phyloP scores from a whole-genome alignment of 2,797 vertebrate genomes.

The Lepilemur septentrionalis region DNA sequence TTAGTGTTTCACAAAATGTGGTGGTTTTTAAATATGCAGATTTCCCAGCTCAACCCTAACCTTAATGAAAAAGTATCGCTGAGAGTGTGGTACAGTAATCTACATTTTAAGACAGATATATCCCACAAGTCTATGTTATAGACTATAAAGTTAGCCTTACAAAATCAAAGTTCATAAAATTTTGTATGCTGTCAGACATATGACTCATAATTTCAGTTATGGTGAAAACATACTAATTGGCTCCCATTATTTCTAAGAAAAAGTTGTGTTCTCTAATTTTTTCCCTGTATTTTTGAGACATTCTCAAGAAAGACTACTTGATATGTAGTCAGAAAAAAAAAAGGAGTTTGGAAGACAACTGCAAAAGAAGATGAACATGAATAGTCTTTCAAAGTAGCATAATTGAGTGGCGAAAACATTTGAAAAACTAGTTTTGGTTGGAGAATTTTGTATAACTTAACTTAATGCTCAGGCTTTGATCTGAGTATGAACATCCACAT shows the following conservation, averaged over 20 bases:
- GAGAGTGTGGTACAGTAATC: not conserved
- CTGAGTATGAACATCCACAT: not conserved
- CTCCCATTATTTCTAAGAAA: slow-evolving; percentile 16
- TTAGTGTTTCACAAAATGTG: not conserved
- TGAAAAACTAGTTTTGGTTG: slow-evolving; percentile 1
- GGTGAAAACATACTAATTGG: not conserved
- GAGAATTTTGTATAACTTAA: slow-evolving; percentile 31
- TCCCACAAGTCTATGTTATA: not conserved
- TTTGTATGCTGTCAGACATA: not conserved
- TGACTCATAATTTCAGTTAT: not conserved
- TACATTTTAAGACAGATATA: not conserved
- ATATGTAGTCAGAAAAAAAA: not conserved
- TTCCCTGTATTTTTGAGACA: not conserved
- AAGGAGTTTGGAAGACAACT: not conserved
- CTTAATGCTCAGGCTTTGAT: slow-evolving; percentile 25
- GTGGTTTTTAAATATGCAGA: not conserved
- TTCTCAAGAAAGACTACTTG: not conserved
- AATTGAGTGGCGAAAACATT: not conserved
- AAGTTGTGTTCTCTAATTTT: not conserved
- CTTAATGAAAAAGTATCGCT: not conserved
- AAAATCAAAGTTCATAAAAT: not conserved
- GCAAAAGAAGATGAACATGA: slow-evolving; percentile 49
- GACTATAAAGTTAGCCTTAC: not conserved
- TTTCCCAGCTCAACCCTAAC: not conserved
- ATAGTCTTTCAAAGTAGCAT: not conserved